Conservation (phyloP, 2,888 invertebrate species). For the Steromphala cineraria region DNA sequence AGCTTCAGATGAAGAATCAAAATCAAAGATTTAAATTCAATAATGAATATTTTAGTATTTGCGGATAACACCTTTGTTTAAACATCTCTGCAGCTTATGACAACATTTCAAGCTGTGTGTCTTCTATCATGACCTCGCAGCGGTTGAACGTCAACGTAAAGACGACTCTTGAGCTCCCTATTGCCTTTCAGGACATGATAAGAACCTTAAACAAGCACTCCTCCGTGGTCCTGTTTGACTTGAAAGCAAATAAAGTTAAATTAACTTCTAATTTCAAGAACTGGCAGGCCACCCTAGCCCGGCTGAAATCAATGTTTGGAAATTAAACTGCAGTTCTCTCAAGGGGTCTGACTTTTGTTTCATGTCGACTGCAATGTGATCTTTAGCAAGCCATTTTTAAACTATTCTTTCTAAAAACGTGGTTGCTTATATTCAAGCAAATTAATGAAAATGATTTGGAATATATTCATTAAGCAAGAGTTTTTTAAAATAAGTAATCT, state of each 20-base stretch:
- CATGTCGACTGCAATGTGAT: too few relatives aligned
- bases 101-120: not conserved
- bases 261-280: conserved; percentile 2
- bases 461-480: too few relatives aligned
- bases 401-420: too few relatives aligned
- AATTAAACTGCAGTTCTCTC: not conserved
- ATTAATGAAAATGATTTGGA: too few relatives aligned
- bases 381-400: too few relatives aligned
- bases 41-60: too few relatives aligned
- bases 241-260: not conserved
- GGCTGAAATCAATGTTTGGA: not conserved
- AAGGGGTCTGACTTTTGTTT: not conserved
- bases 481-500: too few relatives aligned
- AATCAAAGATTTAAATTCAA: too few relatives aligned
- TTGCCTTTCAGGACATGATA: not conserved
- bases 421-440: too few relatives aligned
- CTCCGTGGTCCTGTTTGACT: not conserved
- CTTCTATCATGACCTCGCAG: not conserved
- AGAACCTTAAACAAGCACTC: not conserved
- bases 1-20: too few relatives aligned
- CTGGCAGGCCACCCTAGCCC: not conserved
- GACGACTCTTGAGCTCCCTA: not conserved
- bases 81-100: not conserved
- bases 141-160: too few relatives aligned
- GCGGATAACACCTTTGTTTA: too few relatives aligned